Base-by-base conservation (phyloP, 1,140 invertebrate species). In the Marisa cornuarietis region DNA sequence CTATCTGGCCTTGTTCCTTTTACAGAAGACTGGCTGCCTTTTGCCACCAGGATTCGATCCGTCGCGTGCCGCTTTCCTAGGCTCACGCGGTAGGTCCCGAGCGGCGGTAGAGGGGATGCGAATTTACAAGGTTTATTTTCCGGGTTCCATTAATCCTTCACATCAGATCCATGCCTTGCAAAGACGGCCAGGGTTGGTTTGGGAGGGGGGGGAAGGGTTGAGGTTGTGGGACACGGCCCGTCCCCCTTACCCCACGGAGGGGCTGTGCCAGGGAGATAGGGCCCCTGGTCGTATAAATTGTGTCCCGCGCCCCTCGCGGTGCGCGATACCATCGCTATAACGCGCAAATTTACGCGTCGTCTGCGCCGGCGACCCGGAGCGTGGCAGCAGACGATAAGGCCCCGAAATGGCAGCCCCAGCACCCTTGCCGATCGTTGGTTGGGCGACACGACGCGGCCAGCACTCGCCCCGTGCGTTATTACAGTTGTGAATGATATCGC, bases 401-500 rank as follows among this genome's bases (percentile, higher is more conserved):
- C 10, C 18, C 51, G 71, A 31, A 49, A 54, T 51, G 71, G 49
- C 71, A 52, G 71, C 49, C n/a, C 51, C 51, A 68, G 14, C 54
- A 8, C 18, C 49, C 71, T 0, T 1, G 71, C n/a, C 71, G 1
- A 73, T 58, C 68, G 54, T 9, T 63, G n/a, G 18, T 52, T 22
- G 42, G 62, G 49, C 68, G 49, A 10, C 26, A 52, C 49, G 63
- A 42, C 14, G 24, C 6, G 71, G n/a, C 71, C 13, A 16, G 22
- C 22, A 51, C 58, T 51, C 11, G 16, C 13, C n/a, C n/a, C 14
- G 71, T 0, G 71, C 71, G 22, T 73, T 73, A 73, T 73, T 73
- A 73, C 42, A n/a, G 51, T 31, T 51, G 71, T 73, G 49, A 73
- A 73, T 73, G 71, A 73, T 73, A 73, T 73, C 71, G 52, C 71